phyloP scores from a whole-genome alignment of 2,113 vertebrate genomes.

The Mormyrus lacerda region DNA sequence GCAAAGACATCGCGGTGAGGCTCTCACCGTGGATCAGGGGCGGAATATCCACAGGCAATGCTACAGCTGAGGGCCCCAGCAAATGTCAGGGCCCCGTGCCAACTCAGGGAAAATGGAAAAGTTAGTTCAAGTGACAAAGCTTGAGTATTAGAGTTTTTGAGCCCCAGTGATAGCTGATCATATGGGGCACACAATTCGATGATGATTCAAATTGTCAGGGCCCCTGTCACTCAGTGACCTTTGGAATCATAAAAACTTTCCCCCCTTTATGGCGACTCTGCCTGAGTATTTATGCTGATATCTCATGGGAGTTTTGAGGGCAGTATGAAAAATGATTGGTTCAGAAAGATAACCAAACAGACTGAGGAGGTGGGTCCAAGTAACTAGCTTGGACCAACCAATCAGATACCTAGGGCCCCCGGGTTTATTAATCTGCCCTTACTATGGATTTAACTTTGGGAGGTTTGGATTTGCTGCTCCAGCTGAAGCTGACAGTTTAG shows the following conservation, averaged over 20 bases:
- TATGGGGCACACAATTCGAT: not conserved
- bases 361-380: too few species aligned
- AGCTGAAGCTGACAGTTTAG: not conserved
- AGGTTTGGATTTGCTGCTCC: not conserved
- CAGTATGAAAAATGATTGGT: too few species aligned
- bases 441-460: not conserved
- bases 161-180: not conserved
- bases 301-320: not conserved
- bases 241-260: not conserved
- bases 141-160: not conserved
- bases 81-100: not conserved
- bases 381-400: too few species aligned
- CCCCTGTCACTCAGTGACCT: not conserved
- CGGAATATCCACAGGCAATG: not conserved
- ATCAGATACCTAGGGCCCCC: not conserved
- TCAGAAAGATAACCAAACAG: too few species aligned
- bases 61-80: not conserved
- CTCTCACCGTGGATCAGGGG: not conserved
- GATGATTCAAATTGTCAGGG: not conserved
- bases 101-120: not conserved
- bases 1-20: constrained; percentile 51
- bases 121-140: not conserved
- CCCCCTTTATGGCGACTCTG: not conserved
- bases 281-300: not conserved
- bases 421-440: not conserved